Evolutionary conservation across 2,888 invertebrate genomes (phyloP).

Genomic region (Cacoxenus indagator): DNA sequence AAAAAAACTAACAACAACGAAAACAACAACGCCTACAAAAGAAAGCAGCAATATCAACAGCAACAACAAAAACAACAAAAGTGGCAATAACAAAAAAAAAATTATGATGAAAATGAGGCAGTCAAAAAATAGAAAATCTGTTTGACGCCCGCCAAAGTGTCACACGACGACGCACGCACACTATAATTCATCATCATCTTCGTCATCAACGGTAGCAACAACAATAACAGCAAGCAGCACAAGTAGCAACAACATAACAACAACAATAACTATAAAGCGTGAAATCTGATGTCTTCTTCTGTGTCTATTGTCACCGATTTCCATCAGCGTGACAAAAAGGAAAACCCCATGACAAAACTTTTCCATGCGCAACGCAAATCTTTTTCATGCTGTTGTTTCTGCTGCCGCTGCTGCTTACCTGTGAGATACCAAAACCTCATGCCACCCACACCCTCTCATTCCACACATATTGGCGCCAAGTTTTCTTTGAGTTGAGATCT

Average conservation of each 20-base stretch:
- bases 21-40: constrained; percentile 49
- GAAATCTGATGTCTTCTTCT: not conserved
- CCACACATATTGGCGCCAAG: not conserved
- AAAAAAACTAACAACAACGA: not conserved
- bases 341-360: not conserved
- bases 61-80: constrained; percentile 29
- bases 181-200: constrained; percentile 32
- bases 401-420: too few species aligned
- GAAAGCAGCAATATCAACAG: constrained; percentile 33
- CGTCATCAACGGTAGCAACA: not conserved
- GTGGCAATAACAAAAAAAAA: constrained; percentile 28
- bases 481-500: constrained; percentile 30
- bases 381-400: not conserved
- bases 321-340: not conserved
- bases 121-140: constrained; percentile 13
- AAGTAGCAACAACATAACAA: not conserved
- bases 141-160: constrained; percentile 19
- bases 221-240: not conserved
- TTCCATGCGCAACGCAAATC: not conserved
- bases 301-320: constrained; percentile 15
- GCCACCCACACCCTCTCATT: not conserved
- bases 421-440: too few species aligned
- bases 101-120: not conserved
- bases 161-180: constrained; percentile 9
- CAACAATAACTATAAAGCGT: too few species aligned